Base-by-base conservation (phyloP, 2,888 invertebrate species). In the Frankliniella intonsa region DNA sequence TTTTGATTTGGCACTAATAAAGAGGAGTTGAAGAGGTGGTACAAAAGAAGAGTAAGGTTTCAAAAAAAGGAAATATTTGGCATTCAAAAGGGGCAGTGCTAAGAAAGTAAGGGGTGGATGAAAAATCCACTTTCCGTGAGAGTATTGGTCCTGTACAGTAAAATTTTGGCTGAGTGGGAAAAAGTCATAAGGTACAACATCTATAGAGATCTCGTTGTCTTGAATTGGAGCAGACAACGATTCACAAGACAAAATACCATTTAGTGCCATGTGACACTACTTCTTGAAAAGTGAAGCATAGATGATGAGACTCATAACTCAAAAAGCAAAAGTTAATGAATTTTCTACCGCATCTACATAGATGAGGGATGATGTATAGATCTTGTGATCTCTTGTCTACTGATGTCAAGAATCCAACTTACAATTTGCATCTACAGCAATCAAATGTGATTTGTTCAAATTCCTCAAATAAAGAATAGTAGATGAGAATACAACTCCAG, bases 281-380 rank as follows among this genome's bases (percentile, higher is more conserved):
- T 10, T n/a, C 25, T 22, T 12, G 25, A 76, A n/a, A 22, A 76
- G 25, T 9, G 11, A 76, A 76, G 22, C 25, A 22, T 76, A 76
- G 0, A 25, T 12, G 69, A 76, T 76, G 69, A 76, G 25, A 25
- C 12, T 22, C 69, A 76, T 22, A 25, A 76, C 25, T 22, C 22
- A 76, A 76, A 76, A 76, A 76, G 69, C 69, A 76, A 22, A 76
- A 76, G 25, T 25, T 22, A 22, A 76, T 76, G 69, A 76, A 76
- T 76, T 76, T 76, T 22, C 69, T 76, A 76, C 9, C n/a, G 69
- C 69, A 76, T 76, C 69, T 76, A 76, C 69, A 3, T 10, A 76
- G 69, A 76, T 76, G 69, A 76, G 12, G 12, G 25, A 76, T 76
- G 69, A 76, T 76, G 38, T 38, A 38, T 3, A 38, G 38, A 38